Evolutionary conservation across 2,113 vertebrate species (phyloP), one percentile per base, ranked within the genome.

Genomic region (Ciconia maguari): DNA sequence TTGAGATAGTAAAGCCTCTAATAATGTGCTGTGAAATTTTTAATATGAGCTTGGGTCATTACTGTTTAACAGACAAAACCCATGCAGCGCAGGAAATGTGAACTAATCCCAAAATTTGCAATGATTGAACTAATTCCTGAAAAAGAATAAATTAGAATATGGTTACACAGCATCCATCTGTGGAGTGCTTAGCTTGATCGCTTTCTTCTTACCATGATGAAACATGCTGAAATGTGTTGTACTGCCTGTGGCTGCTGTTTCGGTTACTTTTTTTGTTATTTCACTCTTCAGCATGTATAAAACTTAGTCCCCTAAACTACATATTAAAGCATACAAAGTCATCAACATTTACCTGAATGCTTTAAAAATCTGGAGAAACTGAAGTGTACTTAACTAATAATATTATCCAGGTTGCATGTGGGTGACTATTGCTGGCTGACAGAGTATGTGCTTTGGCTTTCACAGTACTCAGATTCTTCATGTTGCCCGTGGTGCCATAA

Each of bases 401-500:
- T 10, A 5, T 68, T 51, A 13, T 5, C 29, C 61, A 25, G 29
- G 11, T 38, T 34, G 21, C 29, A 1, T 4, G 36, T 30, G 13
- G 24, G 11, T 34, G 49, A 13, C 12, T 34, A 2, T 34, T 32
- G 6, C 25, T 65, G 46, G 16, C 29, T 57, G 60, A 6, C 13
- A 25, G 34, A 21, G 22, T 21, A 3, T 0, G 6, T 18, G 21
- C 51, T 26, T 44, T 26, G 18, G 57, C 7, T 44, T n/a, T 27
- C 36, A 8, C 52, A n/a, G 30, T 18, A 10, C 54, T 42, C 13
- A 3, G 15, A 6, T 55, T 54, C 29, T 41, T 48, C 1, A 0
- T 25, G 42, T 72, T 62, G 76, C 57, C 21, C 0, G 0, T 16
- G 34, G 32, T 21, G 6, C 36, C 2, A 0, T 1, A 6, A 6